A percentile compares a stretch with the other conserved stretches of the same genome.
These are phyloP conservation scores for Actias luna DNA, from an alignment of 2,888 invertebrate genomes.

Conservation along the genomic window DNA sequence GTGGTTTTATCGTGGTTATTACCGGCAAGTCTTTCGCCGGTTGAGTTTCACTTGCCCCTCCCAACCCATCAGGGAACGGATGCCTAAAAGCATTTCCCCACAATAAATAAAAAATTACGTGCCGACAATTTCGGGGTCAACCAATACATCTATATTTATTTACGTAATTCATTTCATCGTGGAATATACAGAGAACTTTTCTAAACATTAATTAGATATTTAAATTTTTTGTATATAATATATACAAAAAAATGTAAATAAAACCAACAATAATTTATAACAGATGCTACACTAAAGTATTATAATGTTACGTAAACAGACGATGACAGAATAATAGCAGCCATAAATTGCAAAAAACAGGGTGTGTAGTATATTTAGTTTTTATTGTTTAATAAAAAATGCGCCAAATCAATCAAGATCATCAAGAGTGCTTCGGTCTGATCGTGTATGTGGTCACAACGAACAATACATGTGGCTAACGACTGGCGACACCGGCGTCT, in stretches of 20 bases:
- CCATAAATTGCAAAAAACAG: conserved; percentile 72
- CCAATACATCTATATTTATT: background rate
- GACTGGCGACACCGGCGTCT: conserved; percentile 58
- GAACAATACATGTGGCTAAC: conserved; percentile 80
- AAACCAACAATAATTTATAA: background rate
- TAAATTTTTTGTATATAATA: too few relatives aligned
- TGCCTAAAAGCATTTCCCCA: too few relatives aligned
- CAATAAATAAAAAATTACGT: too few relatives aligned
- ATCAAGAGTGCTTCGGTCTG: conserved; percentile 56
- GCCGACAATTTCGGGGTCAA: too few relatives aligned
- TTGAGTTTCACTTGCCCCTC: too few relatives aligned
- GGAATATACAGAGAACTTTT: background rate
- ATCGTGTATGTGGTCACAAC: conserved; percentile 62
- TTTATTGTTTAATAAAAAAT: conserved; percentile 56
- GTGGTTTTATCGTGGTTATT: too few relatives aligned
- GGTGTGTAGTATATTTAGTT: conserved; percentile 45
- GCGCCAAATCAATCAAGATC: conserved; percentile 61
- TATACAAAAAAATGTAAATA: background rate
- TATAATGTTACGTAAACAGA: conserved; percentile 2
- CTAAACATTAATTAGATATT: too few relatives aligned
- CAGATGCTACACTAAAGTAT: background rate
- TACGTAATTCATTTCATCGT: background rate
- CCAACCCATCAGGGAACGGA: too few relatives aligned
- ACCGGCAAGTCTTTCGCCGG: too few relatives aligned
- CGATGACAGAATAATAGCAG: conserved; percentile 52